Evolutionary conservation across 1,140 invertebrate species (phyloP), one percentile per base, ranked within the genome.

Genomic region (Mesaphorura yosii): DNA sequence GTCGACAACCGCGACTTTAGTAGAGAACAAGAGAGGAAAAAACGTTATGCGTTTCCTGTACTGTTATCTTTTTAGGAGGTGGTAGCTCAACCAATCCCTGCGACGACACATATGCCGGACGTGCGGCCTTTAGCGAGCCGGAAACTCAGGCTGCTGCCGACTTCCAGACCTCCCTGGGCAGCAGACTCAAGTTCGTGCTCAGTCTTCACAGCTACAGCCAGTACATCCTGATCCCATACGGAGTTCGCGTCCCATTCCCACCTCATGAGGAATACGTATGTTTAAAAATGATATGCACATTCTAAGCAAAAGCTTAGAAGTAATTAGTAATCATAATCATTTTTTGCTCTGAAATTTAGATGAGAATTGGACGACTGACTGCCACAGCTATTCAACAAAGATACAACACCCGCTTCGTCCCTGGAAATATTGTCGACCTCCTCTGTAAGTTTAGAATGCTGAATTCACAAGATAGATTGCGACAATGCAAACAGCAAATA

Each of bases 21-120:
- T 19, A 42, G 40, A 37, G 17, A 17, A 12, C 34, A 12, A 12
- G 17, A 12, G 12, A 37, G 34, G 34, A 42, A 10, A 42, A 17
- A 10, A 6, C n/a, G n/a, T n/a, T n/a, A n/a, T n/a, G n/a, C n/a
- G n/a, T n/a, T n/a, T n/a, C 12, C 12, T 12, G 12, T 17, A 12
- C 17, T 37, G 34, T 12, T 12, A 12, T 42, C 23, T 6, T 42
- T 19, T 10, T 19, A n/a, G 82, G 81, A 20, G 75, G 77, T 51
- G 88, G n/a, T n/a, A n/a, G n/a, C 15, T 89, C 85, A 17, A 78
- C 73, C n/a, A 82, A 76, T 54, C 72, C 75, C 2, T 77, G 76
- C 41, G 69, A 69, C 25, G 72, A 80, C 64, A 78, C 74, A 25
- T 86, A 77, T 64, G 76, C 76, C 34, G 83, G 84, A 10, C 66